Evolutionary conservation across 1,140 invertebrate species (phyloP), one percentile per base, ranked within the genome.

Genomic region (Dinoponera quadriceps): DNA sequence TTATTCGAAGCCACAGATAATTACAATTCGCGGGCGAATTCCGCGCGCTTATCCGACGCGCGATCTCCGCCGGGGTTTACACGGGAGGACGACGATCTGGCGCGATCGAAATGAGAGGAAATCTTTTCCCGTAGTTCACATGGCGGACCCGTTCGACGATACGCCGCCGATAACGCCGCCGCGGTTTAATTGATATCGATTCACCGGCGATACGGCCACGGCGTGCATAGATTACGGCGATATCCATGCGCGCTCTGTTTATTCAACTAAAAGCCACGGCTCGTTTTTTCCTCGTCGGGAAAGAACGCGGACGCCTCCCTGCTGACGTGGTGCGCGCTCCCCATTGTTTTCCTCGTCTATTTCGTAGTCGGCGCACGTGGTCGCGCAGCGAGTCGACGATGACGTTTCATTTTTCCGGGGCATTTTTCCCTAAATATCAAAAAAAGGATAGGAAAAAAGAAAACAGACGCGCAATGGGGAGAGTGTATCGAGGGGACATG

Each of bases 181-280:
- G 38, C 38, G 20, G 27, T 65, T 59, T 68, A 78, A 69, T 69
- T 60, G 82, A 60, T 78, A 69, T 80, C 63, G 82, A 62, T 48
- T 68, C 27, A 9, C 54, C 22, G 73, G 20, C 68, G 38, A 74
- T 25, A 38, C 20, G n/a, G 18, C 1, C 22, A 44, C 71, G n/a
- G 54, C 51, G 51, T 48, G 81, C 72, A 68, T 80, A 78, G 82
- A 83, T 83, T 83, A 69, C 18, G 74, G n/a, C 82, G 83, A 84
- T 82, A 84, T 84, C 25, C 55, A n/a, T n/a, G n/a, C n/a, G 48
- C 11, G 20, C 57, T 68, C 88, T 91, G 89, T 92, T 92, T 92
- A 90, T 90, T 87, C 89, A 90, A 84, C 91, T 93, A 91, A 93
- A 91, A 93, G 92, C 90, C 38, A 22, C 44, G 73, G 65, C 22